Base-by-base conservation (phyloP, 2,113 vertebrate genomes). In the Ramphastos sulfuratus region DNA sequence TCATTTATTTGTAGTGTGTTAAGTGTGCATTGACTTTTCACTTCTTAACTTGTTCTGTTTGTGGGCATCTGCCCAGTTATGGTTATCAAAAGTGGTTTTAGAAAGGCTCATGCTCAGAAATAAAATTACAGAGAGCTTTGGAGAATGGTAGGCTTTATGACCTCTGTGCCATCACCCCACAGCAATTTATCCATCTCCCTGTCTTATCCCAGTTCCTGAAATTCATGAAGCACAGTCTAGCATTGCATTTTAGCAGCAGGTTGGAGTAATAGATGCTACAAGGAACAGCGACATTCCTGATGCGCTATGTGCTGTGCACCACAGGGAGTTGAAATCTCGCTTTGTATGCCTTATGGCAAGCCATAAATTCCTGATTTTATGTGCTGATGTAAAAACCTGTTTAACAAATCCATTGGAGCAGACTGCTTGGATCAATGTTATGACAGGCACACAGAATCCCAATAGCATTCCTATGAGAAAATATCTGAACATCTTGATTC, bases 181-280 rank as follows among this genome's bases (percentile, higher is more conserved):
- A 85, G 80, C 50, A 81, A 78, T 76, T 81, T 86, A 88, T 92
- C 73, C 50, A 91, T 92, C 79, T 81, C 37, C 35, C 66, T 93
- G 79, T 76, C 91, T 88, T 17, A 74, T 65, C 65, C 48, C 78
- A 79, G 73, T 80, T 94, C 85, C 93, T 82, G 82, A 65, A 90
- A 82, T 31, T 65, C 91, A 84, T 28, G 82, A 96, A 79, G 87
- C 93, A 94, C 82, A 96, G 61, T 87, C 73, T 37, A 44, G 70
- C 90, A 96, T 59, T 84, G 82, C 91, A n/a, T 96, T 96, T 93
- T 94, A 96, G 90, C 95, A 96, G 94, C 95, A 94, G 93, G 93
- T 39, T 94, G 93, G 82, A 93, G 69, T 83, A 96, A 95, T 95
- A 91, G 94, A 91, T 90, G 85, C 79, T 91, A 46, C 88, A 72